Base-by-base conservation (phyloP, 2,888 invertebrate genomes). In the Chironomus riparius region DNA sequence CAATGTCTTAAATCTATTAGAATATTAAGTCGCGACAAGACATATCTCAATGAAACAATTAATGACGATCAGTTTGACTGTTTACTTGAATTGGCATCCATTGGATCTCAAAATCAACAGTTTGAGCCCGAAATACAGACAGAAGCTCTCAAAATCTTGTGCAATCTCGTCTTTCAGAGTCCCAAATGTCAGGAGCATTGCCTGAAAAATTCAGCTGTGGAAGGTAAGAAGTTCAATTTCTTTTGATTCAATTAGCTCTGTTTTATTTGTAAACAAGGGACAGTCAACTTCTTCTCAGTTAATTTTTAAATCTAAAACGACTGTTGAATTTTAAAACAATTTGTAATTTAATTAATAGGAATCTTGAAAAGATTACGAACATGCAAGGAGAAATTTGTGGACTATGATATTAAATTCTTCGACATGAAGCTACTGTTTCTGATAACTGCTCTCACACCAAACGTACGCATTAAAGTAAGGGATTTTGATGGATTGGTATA, bases 341-440 rank as follows among this genome's bases (percentile, higher is more conserved):
- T n/a, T n/a, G n/a, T n/a, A n/a, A 38, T 38, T 10, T 38, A 1
- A 10, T 38, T 38, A 10, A 38, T 10, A 38, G 38, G 38, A 38
- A 87, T 96, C 65, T 85, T 92, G 1, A 88, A 90, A 78, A 87
- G 94, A 72, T 85, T 95, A 74, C 87, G 89, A 79, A 87, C 87
- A 10, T 91, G 90, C 80, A 88, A 86, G 77, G 88, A 90, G 78
- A 87, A 87, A 77, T 86, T 87, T 48, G 85, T 89, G 75, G 88
- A 90, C 50, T 87, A 89, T 81, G 90, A 92, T 76, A 87, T 95
- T 18, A 92, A 92, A 86, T 88, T 91, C 79, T 97, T 92, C 85
- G 94, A 97, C 81, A 90, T 95, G 87, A 92, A 94, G 83, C 86
- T 97, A 76, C 83, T 97, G 75, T 97, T 97, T 83, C 87, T 98